Conservation (phyloP, 2,797 vertebrate species). For the Semotilus atromaculatus region DNA sequence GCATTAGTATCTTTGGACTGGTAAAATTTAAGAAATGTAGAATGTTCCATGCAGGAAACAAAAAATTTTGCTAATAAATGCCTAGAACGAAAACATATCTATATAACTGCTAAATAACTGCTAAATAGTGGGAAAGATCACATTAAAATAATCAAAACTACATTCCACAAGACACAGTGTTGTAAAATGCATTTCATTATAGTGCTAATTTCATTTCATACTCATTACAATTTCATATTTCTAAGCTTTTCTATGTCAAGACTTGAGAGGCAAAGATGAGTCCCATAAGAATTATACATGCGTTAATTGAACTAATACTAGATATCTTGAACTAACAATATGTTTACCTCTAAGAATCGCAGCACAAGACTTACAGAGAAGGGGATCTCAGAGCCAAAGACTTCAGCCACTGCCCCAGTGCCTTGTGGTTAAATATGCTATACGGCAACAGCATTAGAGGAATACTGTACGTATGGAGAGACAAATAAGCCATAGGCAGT, state of each 20-base stretch:
- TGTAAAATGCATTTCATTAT: neutral
- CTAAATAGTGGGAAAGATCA: neutral
- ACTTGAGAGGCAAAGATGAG: neutral
- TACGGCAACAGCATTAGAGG: neutral
- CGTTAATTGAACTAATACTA: neutral
- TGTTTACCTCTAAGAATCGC: slow-evolving; percentile 2
- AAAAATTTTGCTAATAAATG: slow-evolving; percentile 45
- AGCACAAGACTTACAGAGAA: neutral
- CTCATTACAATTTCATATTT: neutral
- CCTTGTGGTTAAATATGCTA: slow-evolving; percentile 15
- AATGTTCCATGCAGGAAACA: slow-evolving; percentile 9
- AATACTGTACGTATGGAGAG: slow-evolving; percentile 1
- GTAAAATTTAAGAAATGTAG: slow-evolving; percentile 42
- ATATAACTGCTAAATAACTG: neutral
- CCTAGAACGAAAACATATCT: neutral
- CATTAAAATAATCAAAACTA: neutral
- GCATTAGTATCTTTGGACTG: slow-evolving; percentile 42
- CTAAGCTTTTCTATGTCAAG: neutral
- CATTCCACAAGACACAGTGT: neutral
- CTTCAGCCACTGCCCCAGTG: neutral
- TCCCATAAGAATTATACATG: neutral
- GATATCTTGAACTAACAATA: neutral
- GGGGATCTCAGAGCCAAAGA: neutral
- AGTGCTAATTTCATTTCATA: slow-evolving; percentile 52
- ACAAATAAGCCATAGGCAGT: slow-evolving; percentile 34